Evolutionary conservation across 2,113 vertebrate species (phyloP).

Genomic region (Phalacrocorax brasilianus): DNA sequence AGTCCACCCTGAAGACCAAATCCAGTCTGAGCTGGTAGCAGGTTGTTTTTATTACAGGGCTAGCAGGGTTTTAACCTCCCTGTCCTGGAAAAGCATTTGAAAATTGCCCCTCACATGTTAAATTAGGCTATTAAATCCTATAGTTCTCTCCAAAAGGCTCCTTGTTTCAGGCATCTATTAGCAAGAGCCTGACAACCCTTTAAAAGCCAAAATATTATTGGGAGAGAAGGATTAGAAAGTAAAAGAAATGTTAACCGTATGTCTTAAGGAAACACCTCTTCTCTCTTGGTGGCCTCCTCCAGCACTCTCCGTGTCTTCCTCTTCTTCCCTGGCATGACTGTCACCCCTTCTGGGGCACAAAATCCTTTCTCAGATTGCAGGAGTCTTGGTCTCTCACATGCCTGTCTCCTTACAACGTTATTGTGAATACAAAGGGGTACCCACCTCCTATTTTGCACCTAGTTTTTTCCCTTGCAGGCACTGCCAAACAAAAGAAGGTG

Average conservation of each 20-base stretch:
- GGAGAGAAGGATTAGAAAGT: background rate
- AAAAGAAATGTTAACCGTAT: background rate
- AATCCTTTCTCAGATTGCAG: background rate
- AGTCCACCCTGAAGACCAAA: background rate
- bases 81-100: background rate
- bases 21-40: background rate
- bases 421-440: background rate
- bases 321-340: background rate
- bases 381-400: background rate
- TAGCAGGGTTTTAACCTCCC: background rate
- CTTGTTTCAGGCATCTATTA: background rate
- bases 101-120: background rate
- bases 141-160: background rate
- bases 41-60: background rate
- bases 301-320: background rate
- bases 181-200: background rate
- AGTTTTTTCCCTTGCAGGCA: background rate
- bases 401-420: background rate
- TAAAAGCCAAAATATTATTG: background rate
- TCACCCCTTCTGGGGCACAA: background rate
- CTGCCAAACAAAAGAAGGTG: rapidly evolving
- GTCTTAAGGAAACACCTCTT: background rate
- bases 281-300: background rate
- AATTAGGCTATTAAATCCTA: background rate
- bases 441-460: background rate